Conservation (phyloP, 2,888 invertebrate genomes). For the Hesperia comma region DNA sequence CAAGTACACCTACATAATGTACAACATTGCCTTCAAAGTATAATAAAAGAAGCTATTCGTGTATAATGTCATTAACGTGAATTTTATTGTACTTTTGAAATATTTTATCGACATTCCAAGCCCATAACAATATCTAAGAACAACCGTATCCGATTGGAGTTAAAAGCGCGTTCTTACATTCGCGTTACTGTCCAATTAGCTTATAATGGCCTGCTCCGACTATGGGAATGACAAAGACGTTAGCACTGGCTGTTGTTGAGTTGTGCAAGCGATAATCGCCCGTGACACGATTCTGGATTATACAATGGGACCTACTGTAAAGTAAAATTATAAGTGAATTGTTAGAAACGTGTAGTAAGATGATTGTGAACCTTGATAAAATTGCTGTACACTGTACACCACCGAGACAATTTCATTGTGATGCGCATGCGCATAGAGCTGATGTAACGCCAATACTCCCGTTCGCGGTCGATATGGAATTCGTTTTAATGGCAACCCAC, state of each 20-base stretch:
- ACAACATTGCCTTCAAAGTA: not conserved
- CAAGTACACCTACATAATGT: not conserved
- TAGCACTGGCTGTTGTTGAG: slow-evolving; percentile 53
- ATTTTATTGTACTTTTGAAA: slow-evolving; percentile 31
- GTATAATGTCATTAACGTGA: slow-evolving; percentile 17
- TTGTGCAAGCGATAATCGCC: slow-evolving; percentile 73
- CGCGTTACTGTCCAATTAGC: slow-evolving; percentile 59
- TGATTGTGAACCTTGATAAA: slow-evolving; percentile 3
- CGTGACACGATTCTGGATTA: slow-evolving; percentile 59
- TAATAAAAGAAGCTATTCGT: not conserved
- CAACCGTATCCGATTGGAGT: slow-evolving; percentile 39
- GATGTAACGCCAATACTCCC: not conserved
- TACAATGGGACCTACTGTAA: slow-evolving; percentile 29
- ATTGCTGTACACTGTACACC: not conserved
- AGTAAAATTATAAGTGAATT: slow-evolving; percentile 29
- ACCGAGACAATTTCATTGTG: no score
- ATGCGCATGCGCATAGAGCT: no score
- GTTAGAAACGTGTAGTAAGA: slow-evolving; percentile 1
- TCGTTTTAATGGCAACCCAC: no score
- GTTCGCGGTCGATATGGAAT: no score
- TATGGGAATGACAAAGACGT: slow-evolving; percentile 67
- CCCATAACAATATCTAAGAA: slow-evolving; percentile 39
- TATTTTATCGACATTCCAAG: slow-evolving; percentile 39
- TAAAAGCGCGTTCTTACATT: slow-evolving; percentile 35
- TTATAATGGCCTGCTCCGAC: slow-evolving; percentile 63